phyloP scores from a whole-genome alignment of 2,113 vertebrate genomes.

The Aleadryas rufinucha region DNA sequence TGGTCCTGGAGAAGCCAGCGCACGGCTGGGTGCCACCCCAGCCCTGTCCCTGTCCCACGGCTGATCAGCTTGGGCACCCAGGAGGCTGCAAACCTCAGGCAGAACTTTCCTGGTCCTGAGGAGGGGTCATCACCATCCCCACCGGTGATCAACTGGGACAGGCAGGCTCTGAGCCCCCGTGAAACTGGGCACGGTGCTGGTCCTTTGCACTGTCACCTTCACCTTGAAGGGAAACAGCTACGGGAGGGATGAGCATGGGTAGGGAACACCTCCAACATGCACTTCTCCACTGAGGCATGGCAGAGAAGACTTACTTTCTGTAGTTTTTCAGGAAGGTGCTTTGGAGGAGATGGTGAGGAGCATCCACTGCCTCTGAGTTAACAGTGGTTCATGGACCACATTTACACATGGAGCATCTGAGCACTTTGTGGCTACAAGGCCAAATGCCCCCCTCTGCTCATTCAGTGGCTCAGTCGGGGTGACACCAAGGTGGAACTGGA shows the following conservation, averaged over 20 bases:
- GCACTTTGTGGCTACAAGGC: neutral
- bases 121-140: neutral
- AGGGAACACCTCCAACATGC: neutral
- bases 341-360: neutral
- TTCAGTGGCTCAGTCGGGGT: neutral
- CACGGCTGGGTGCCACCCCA: neutral
- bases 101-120: neutral
- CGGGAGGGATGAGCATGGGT: accelerated
- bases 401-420: accelerated
- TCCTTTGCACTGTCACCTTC: neutral
- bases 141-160: accelerated
- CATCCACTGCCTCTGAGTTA: neutral
- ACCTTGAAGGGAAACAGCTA: neutral
- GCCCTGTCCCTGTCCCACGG: accelerated
- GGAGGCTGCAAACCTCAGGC: neutral
- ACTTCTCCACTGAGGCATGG: neutral
- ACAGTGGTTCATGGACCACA: neutral
- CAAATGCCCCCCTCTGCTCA: neutral
- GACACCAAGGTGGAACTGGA: neutral
- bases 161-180: neutral
- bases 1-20: neutral
- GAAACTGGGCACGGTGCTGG: accelerated
- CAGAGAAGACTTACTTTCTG: neutral
- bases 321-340: neutral
- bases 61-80: accelerated